Conservation (phyloP, 2,113 vertebrate species). For the Xenopus borealis region DNA sequence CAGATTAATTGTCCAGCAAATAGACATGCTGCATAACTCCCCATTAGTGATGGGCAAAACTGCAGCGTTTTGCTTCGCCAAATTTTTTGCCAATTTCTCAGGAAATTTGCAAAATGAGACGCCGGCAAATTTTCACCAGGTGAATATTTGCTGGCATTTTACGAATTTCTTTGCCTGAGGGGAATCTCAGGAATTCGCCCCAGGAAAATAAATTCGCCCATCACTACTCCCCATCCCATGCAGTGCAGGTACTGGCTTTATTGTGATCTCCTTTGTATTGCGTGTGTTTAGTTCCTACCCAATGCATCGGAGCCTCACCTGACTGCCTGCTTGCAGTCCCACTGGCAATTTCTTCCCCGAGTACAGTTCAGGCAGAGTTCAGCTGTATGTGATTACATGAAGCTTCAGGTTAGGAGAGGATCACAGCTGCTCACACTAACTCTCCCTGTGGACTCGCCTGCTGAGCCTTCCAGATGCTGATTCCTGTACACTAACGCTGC, state of each 20-base stretch:
- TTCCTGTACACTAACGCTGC: constrained; percentile 4
- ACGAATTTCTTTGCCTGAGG: too few species aligned
- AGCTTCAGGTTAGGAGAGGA: constrained; percentile 31
- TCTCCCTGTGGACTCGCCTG: constrained; percentile 19
- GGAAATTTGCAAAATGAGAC: too few species aligned
- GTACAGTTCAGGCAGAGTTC: constrained; percentile 31
- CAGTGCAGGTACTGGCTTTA: background rate
- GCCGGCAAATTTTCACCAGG: too few species aligned
- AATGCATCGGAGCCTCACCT: background rate
- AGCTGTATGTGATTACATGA: constrained; percentile 28
- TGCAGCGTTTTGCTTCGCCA: too few species aligned
- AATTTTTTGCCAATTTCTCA: too few species aligned
- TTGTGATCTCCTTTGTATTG: constrained; percentile 11
- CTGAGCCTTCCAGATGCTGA: constrained; percentile 36
- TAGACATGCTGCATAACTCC: background rate
- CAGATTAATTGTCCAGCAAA: background rate
- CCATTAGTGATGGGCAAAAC: too few species aligned
- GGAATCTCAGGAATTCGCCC: too few species aligned
- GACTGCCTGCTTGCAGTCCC: constrained; percentile 6
- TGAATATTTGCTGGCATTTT: too few species aligned
- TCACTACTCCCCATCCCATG: background rate
- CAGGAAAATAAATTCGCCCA: too few species aligned
- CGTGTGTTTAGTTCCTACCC: background rate
- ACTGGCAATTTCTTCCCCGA: constrained; percentile 23
- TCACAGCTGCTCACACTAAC: constrained; percentile 33